Conservation (phyloP, 92 coral and sea anemone genomes). For the Chrysogorgia sp. region DNA sequence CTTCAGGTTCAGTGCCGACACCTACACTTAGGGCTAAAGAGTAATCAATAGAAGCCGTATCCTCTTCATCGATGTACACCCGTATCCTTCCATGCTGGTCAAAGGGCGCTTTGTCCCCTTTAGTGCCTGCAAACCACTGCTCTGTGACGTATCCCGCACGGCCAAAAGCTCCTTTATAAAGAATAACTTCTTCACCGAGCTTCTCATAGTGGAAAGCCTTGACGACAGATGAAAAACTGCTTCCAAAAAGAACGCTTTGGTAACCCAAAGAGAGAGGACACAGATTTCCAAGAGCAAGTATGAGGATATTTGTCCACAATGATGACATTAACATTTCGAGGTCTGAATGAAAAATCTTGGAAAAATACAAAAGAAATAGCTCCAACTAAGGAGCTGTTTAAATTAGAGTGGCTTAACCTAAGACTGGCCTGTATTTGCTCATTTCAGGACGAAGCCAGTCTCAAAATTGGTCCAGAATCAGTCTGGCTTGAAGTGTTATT, state of each 20-base stretch:
- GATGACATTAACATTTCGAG: too few relatives aligned
- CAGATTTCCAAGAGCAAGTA: not conserved
- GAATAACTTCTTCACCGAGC: slow-evolving; percentile 28
- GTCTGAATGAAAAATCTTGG: not conserved
- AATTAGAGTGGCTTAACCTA: too few relatives aligned
- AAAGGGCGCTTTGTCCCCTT: not conserved
- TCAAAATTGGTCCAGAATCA: not conserved
- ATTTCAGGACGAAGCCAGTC: too few relatives aligned
- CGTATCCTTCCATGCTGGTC: slow-evolving; percentile 36
- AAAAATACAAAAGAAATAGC: too few relatives aligned
- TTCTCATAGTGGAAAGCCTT: slow-evolving; percentile 4
- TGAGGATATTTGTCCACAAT: not conserved
- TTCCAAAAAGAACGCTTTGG: not conserved
- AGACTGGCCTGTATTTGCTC: too few relatives aligned
- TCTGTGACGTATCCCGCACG: slow-evolving; percentile 53
- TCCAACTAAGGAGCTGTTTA: too few relatives aligned
- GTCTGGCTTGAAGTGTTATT: too few relatives aligned
- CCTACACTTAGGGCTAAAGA: slow-evolving; percentile 28
- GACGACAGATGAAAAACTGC: slow-evolving; percentile 48
- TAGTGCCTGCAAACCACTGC: slow-evolving; percentile 52
- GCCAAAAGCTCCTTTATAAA: slow-evolving; percentile 40
- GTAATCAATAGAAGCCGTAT: slow-evolving; percentile 46
- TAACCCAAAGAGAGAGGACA: not conserved
- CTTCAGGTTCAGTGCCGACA: slow-evolving; percentile 10
- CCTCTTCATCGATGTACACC: slow-evolving; percentile 50